Conservation (phyloP, 2,888 invertebrate species). For the Apomyelois bistriatella region DNA sequence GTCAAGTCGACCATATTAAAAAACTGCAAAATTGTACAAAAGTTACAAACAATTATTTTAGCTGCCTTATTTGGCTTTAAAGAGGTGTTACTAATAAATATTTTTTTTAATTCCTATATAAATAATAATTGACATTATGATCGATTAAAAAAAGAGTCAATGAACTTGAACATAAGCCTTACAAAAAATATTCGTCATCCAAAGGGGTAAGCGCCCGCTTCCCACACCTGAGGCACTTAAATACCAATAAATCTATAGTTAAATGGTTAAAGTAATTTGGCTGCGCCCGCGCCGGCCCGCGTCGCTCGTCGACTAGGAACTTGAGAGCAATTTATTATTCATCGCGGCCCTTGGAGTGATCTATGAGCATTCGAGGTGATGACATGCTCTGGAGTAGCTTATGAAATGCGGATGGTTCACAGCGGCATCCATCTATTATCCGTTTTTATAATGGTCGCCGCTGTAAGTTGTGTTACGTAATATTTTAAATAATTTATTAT, state of each 20-base stretch:
- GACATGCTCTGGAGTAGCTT: constrained; percentile 41
- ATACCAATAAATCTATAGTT: constrained; percentile 51
- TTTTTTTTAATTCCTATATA: too few relatives aligned
- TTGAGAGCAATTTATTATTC: constrained; percentile 63
- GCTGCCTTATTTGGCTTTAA: too few relatives aligned
- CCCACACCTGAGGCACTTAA: constrained; percentile 39
- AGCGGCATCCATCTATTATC: not conserved
- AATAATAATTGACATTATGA: too few relatives aligned
- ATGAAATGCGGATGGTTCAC: constrained; percentile 11
- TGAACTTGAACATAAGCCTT: not conserved
- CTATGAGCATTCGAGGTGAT: constrained; percentile 58
- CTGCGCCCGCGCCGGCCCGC: constrained; percentile 41
- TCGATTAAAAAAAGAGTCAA: too few relatives aligned
- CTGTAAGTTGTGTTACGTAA: not conserved
- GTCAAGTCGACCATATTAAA: too few relatives aligned
- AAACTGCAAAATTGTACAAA: too few relatives aligned
- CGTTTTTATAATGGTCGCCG: not conserved
- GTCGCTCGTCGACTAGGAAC: constrained; percentile 55
- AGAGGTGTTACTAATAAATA: too few relatives aligned
- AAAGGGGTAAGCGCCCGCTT: constrained; percentile 11
- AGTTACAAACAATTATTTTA: too few relatives aligned
- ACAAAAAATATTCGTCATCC: not conserved
- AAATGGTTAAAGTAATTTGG: constrained; percentile 43
- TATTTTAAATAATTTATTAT: too few relatives aligned
- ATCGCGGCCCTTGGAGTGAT: constrained; percentile 50